These are phyloP conservation scores for Petrocephalus microphthalmus DNA, from an alignment of 2,113 vertebrate species.

Conservation along the genomic window DNA sequence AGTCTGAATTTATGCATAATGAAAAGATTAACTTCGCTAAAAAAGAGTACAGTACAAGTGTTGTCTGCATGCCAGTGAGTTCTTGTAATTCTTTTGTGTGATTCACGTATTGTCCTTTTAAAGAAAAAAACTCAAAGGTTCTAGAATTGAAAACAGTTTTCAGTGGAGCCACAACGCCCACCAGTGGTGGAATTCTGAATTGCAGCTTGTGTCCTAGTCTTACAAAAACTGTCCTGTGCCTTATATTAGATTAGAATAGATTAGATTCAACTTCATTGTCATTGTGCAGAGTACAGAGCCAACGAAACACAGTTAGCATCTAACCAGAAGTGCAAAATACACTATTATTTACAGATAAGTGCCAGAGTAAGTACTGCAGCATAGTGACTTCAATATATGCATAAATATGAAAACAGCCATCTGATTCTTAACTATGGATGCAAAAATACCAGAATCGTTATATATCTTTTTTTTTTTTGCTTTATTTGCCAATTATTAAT, in stretches of 20 bases:
- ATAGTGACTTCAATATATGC: too few species aligned
- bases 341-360: too few species aligned
- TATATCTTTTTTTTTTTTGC: not conserved
- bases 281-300: too few species aligned
- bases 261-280: too few species aligned
- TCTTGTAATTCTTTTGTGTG: not conserved
- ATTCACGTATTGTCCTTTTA: not conserved
- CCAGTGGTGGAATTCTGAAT: conserved; percentile 37
- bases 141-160: not conserved
- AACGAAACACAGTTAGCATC: too few species aligned
- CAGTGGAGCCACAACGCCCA: conserved; percentile 24
- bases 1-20: not conserved
- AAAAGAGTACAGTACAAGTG: not conserved
- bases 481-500: not conserved
- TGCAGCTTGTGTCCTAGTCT: not conserved
- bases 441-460: not conserved
- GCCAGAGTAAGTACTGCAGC: too few species aligned
- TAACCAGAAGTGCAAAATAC: too few species aligned
- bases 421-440: not conserved
- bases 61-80: not conserved
- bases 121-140: not conserved
- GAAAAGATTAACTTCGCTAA: not conserved
- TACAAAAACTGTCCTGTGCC: not conserved
- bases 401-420: too few species aligned
- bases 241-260: too few species aligned